phyloP scores from a whole-genome alignment of 1,140 invertebrate genomes.

The Drosophila virilis region DNA sequence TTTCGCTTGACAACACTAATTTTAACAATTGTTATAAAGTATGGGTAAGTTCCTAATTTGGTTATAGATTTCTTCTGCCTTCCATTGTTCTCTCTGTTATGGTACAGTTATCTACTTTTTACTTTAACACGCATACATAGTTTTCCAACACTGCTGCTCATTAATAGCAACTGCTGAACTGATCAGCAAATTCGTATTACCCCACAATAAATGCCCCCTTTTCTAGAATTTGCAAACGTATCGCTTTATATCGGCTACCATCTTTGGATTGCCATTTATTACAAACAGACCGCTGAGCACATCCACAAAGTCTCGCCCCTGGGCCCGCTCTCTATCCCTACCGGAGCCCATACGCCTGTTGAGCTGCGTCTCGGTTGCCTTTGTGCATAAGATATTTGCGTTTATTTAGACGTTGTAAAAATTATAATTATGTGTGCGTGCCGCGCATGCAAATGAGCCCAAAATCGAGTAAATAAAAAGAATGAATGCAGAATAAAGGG shows the following conservation, averaged over 20 bases:
- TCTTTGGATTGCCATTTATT: slow-evolving; percentile 68
- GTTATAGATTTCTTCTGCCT: neutral
- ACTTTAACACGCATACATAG: neutral
- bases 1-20: no score
- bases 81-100: neutral
- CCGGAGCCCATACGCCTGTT: neutral
- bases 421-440: slow-evolving; percentile 82
- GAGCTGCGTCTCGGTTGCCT: slow-evolving; percentile 37
- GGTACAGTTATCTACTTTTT: neutral
- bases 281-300: slow-evolving; percentile 38
- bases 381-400: slow-evolving; percentile 73
- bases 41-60: no score
- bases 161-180: neutral
- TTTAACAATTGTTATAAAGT: no score
- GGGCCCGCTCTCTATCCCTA: slow-evolving; percentile 2
- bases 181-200: neutral
- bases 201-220: slow-evolving; percentile 35
- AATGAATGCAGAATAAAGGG: neutral
- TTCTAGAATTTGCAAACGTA: slow-evolving; percentile 53
- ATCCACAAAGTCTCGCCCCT: slow-evolving; percentile 1
- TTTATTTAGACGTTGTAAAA: slow-evolving; percentile 82
- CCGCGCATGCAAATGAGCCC: slow-evolving; percentile 52
- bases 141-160: neutral
- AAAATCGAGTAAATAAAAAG: neutral
- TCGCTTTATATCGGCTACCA: slow-evolving; percentile 35